Evolutionary conservation across 2,888 invertebrate species (phyloP).

Genomic region (Athrips mouffetella): DNA sequence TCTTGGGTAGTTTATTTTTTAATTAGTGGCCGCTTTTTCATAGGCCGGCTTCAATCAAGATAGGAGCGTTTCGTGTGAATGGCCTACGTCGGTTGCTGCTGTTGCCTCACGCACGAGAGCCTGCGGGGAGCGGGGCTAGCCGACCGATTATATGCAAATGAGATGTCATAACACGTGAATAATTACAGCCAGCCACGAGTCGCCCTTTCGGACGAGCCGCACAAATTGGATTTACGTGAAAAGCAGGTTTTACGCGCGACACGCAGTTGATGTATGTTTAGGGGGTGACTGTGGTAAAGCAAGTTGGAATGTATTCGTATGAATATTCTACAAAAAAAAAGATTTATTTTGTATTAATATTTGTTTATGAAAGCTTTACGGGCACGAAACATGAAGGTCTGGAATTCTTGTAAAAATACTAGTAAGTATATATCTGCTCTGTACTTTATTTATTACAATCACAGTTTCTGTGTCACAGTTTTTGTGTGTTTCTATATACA

Average conservation of each 20-base stretch:
- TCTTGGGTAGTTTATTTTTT: conserved; percentile 73
- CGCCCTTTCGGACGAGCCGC: conserved; percentile 69
- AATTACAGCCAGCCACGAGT: conserved; percentile 73
- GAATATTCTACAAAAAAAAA: neutral
- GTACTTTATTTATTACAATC: too few species aligned
- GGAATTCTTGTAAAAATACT: too few species aligned
- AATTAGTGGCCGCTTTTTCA: conserved; percentile 74
- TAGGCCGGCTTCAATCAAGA: conserved; percentile 73
- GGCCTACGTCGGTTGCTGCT: conserved; percentile 55
- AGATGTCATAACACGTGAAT: conserved; percentile 78
- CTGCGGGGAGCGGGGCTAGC: conserved; percentile 46
- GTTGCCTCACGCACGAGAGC: conserved; percentile 71
- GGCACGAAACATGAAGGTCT: too few species aligned
- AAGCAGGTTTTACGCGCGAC: conserved; percentile 54
- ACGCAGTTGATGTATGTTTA: conserved; percentile 20
- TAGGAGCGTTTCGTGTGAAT: conserved; percentile 71
- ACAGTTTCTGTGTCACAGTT: too few species aligned
- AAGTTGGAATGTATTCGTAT: conserved; percentile 6
- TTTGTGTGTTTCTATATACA: too few species aligned
- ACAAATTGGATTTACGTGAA: conserved; percentile 76
- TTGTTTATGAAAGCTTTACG: too few species aligned
- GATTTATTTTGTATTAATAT: neutral
- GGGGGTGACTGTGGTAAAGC: conserved; percentile 14
- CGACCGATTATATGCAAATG: conserved; percentile 76
- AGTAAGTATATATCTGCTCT: too few species aligned